These are phyloP conservation scores for Campaea margaritaria DNA, from an alignment of 2,888 invertebrate species.

Conservation along the genomic window DNA sequence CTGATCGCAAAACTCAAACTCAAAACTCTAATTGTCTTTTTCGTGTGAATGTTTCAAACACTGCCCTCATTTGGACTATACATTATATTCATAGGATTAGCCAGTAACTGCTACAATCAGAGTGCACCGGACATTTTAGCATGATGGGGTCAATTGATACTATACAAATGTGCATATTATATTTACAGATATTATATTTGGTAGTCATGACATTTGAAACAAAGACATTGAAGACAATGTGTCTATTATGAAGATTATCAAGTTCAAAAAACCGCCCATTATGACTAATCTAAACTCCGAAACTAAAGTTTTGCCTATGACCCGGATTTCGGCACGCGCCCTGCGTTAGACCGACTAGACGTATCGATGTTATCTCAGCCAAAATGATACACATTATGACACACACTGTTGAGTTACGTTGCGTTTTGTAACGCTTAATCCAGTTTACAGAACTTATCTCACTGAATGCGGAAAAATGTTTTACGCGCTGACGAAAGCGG, in stretches of 20 bases:
- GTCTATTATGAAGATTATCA: neutral
- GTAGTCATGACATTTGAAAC: neutral
- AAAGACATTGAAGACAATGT: neutral
- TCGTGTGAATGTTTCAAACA: no score
- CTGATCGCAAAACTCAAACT: no score
- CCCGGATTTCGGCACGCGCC: slow-evolving; percentile 18
- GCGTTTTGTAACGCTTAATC: slow-evolving; percentile 29
- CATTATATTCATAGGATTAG: no score
- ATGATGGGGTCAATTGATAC: no score
- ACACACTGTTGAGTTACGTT: slow-evolving; percentile 22
- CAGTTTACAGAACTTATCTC: slow-evolving; percentile 26
- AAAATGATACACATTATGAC: slow-evolving; percentile 27
- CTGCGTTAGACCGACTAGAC: slow-evolving; percentile 26
- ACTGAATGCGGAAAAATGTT: slow-evolving; percentile 26
- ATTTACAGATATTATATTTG: no score
- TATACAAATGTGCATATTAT: no score
- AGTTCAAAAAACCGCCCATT: neutral
- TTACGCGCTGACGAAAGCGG: slow-evolving; percentile 23
- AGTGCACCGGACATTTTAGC: no score
- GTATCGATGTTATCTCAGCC: slow-evolving; percentile 20
- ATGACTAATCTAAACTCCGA: neutral
- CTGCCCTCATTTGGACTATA: no score
- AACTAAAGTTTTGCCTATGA: slow-evolving; percentile 8
- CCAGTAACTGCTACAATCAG: no score
- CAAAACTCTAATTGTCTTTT: no score